These are phyloP conservation scores for Oscheius sp. DNA, from an alignment of 2,888 invertebrate species.

Conservation along the genomic window DNA sequence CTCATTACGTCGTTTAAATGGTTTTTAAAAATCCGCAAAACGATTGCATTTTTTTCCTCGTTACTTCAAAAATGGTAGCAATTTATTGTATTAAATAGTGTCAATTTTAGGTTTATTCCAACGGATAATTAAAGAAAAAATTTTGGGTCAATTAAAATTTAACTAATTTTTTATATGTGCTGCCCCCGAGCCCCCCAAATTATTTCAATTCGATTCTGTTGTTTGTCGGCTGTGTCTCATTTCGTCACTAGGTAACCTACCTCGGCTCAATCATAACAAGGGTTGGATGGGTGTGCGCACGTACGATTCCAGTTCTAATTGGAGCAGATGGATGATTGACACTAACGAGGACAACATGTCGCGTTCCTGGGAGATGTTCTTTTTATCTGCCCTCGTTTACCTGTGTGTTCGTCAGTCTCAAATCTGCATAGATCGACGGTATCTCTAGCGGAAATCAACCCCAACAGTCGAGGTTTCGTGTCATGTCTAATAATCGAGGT, in stretches of 20 bases:
- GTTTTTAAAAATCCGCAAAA: too few relatives aligned
- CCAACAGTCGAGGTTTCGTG: slow-evolving; percentile 47
- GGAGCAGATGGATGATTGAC: slow-evolving; percentile 38
- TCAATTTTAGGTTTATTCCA: too few relatives aligned
- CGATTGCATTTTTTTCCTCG: too few relatives aligned
- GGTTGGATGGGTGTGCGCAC: slow-evolving; percentile 46
- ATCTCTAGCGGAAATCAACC: slow-evolving; percentile 42
- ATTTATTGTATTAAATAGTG: too few relatives aligned
- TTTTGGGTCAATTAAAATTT: too few relatives aligned
- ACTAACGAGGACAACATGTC: slow-evolving; percentile 48
- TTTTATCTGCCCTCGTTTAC: slow-evolving; percentile 20
- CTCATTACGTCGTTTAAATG: too few relatives aligned
- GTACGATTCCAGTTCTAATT: slow-evolving; percentile 35
- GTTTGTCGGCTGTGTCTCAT: too few relatives aligned
- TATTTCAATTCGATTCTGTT: too few relatives aligned
- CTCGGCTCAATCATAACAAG: slow-evolving; percentile 43
- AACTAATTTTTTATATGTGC: too few relatives aligned
- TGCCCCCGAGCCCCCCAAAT: too few relatives aligned
- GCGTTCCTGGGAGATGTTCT: slow-evolving; percentile 31
- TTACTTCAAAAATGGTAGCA: too few relatives aligned
- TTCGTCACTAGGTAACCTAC: slow-evolving; percentile 27
- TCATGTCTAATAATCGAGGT: slow-evolving; percentile 46
- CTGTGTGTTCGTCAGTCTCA: slow-evolving; percentile 38
- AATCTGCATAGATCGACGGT: slow-evolving; percentile 47
- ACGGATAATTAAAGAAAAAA: too few relatives aligned